Evolutionary conservation across 2,888 invertebrate genomes (phyloP), one percentile per base, ranked within the genome.

Genomic region (Monoplex corrugatus): DNA sequence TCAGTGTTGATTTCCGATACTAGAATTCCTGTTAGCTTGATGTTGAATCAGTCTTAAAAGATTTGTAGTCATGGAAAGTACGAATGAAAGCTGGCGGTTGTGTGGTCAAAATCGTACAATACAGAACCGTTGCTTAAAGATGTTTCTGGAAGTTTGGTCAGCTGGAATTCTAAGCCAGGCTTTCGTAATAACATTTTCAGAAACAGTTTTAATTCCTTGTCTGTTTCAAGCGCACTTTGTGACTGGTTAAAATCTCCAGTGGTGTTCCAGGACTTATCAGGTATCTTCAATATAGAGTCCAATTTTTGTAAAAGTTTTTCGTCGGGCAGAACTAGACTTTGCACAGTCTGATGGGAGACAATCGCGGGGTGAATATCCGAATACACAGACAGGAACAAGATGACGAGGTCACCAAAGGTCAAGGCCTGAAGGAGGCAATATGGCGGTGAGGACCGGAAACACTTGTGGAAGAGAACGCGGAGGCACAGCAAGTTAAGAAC

Each of bases 351-450:
- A 23, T 78, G 50, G 8, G 87, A 57, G 23, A 43, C 40, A 8
- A 89, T 87, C 13, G 89, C 89, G 8, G 89, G 89, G 19, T 72
- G 38, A n/a, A 89, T 72, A 72, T 89, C 89, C 16, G 89, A 89
- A 28, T 89, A 89, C 32, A 89, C 40, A 6, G 89, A 86, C 40
- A 87, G 63, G 28, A 44, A 38, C 72, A 89, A 32, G 50, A 87
- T 83, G n/a, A 63, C 82, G 23, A 89, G 45, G 45, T 86, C 89
- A n/a, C 83, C 86, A 28, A 89, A 35, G 44, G 87, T 83, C 35
- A 89, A 87, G 44, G 82, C 45, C 63, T 68, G 86, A 43, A 89
- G 83, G 0, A 89, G 83, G 63, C 87, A 87, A 50, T 89, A 87
- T 35, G 87, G 86, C n/a, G 87, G 44, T 32, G 85, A 63, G 23